Conservation (phyloP, 2,888 invertebrate species). For the Molorchus minor region DNA sequence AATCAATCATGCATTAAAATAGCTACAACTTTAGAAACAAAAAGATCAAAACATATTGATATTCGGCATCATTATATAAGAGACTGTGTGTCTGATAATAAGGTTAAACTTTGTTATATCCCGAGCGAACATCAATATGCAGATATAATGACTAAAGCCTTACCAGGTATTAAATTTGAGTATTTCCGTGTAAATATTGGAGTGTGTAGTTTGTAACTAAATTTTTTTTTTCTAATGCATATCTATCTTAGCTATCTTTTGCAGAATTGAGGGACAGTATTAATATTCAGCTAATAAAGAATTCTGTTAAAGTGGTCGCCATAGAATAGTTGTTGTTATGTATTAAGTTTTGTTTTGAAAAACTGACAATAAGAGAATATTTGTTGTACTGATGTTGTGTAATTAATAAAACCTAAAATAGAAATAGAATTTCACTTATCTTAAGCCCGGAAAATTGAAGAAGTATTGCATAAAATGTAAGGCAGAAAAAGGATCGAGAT, state of each 20-base stretch:
- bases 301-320: too few species aligned
- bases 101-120: conserved; percentile 20
- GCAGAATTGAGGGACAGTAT: conserved; percentile 5
- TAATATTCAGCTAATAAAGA: too few species aligned
- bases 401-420: too few species aligned
- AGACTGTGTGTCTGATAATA: conserved; percentile 20
- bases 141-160: conserved; percentile 26
- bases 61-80: conserved; percentile 26
- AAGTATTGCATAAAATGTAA: too few species aligned
- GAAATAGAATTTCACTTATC: too few species aligned
- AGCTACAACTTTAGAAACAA: conserved; percentile 23
- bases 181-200: conserved; percentile 18
- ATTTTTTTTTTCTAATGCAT: neutral
- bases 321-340: too few species aligned
- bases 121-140: conserved; percentile 20
- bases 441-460: too few species aligned
- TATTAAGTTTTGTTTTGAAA: too few species aligned
- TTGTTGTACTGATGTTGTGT: too few species aligned
- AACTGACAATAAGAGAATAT: too few species aligned
- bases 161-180: conserved; percentile 17
- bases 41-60: conserved; percentile 27
- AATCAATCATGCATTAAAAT: conserved; percentile 29
- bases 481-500: too few species aligned
- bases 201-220: neutral
- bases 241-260: neutral